These are phyloP conservation scores for Periplaneta americana DNA, from an alignment of 1,140 invertebrate genomes.

Conservation along the genomic window DNA sequence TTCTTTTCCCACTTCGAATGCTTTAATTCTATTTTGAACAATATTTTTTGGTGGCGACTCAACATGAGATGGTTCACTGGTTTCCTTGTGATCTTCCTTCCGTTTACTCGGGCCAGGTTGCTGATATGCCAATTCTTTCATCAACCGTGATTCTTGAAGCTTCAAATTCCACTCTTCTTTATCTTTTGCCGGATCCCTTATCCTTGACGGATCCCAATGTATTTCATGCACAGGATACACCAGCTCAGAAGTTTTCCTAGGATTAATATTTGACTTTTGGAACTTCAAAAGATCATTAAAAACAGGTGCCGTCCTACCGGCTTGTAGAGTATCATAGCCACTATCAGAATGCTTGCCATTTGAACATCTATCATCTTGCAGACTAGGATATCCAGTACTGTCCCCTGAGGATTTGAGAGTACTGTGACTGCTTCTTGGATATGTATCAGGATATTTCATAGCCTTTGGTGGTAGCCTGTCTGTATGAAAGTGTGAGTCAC, in stretches of 20 bases:
- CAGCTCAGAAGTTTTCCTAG: neutral
- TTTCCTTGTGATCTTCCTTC: neutral
- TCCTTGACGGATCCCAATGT: slow-evolving; percentile 31
- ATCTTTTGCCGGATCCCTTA: neutral
- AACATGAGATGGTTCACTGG: no score
- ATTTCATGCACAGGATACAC: slow-evolving; percentile 24
- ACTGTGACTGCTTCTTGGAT: neutral
- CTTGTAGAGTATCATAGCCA: slow-evolving; percentile 37
- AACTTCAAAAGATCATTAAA: neutral
- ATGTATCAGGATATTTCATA: neutral
- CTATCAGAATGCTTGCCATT: slow-evolving; percentile 32
- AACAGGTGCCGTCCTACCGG: neutral
- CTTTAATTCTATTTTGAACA: slow-evolving; percentile 46
- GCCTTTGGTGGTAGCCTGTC: neutral
- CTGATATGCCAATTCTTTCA: slow-evolving; percentile 32
- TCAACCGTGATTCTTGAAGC: slow-evolving; percentile 37
- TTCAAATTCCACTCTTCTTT: slow-evolving; percentile 34
- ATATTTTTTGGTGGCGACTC: slow-evolving; percentile 38
- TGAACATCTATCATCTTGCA: slow-evolving; percentile 2
- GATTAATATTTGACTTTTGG: neutral
- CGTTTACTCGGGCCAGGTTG: neutral
- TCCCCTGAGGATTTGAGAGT: slow-evolving; percentile 1
- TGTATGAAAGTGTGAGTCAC: neutral
- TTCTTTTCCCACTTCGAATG: slow-evolving; percentile 36
- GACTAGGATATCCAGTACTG: neutral